Base-by-base conservation (phyloP, 2,888 invertebrate species). In the Microctonus aethiopoides region DNA sequence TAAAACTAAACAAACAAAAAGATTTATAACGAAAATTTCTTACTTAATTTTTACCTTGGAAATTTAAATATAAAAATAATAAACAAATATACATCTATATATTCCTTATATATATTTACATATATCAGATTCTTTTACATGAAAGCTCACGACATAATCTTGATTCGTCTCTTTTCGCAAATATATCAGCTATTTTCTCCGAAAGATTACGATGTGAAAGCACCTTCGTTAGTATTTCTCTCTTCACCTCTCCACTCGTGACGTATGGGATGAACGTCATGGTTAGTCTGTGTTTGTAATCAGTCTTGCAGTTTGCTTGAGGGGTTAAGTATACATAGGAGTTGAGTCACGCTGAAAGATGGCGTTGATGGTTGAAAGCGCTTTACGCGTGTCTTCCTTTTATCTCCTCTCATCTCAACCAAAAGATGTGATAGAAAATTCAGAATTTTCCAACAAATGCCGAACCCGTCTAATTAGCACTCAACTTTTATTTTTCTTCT, bases 261-360 rank as follows among this genome's bases (percentile, higher is more conserved):
- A n/a, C 20, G 26, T 51, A 64, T n/a, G 24, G 60, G 51, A 68
- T 66, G 63, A 69, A 60, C 64, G 63, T 60, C 56, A 71, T 46
- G 65, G 72, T 46, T 65, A 46, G 72, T 71, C 74, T 60, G 70
- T 76, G 76, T 79, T 77, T 75, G 77, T 77, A 78, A 80, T 80
- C 78, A 80, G 78, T 78, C 78, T 73, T 65, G 66, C 71, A 75
- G 76, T 74, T 77, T 77, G 79, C 75, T 75, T 73, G 72, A 46
- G n/a, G 46, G 71, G 32, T 36, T 75, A 68, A 69, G 73, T 78
- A 77, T 72, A 75, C 75, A 79, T 64, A 67, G 65, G 29, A 59
- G 46, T 46, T 32, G 36, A 57, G 57, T 57, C 66, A 57, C 16
- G 34, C 16, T 29, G 32, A 39, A 51, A 51, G 59, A 36, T 20